Evolutionary conservation across 2,797 vertebrate genomes (phyloP).

Genomic region (Spondyliosoma cantharus): DNA sequence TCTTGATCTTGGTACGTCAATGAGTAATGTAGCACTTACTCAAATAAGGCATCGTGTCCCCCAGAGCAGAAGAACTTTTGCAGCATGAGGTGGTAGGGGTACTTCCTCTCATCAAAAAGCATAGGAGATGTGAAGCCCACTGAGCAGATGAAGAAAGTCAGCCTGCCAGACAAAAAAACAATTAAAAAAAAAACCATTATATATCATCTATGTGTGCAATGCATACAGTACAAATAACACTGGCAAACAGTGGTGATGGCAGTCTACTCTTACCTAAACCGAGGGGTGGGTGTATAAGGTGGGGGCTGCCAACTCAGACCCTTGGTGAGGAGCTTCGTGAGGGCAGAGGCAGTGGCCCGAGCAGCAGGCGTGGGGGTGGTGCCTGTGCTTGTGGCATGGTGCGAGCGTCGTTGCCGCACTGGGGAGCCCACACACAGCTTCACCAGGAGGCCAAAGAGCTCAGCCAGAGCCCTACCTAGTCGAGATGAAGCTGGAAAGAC

Average conservation of each 20-base stretch:
- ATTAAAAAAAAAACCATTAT: neutral
- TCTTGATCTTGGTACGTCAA: neutral
- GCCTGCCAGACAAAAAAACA: conserved; percentile 74
- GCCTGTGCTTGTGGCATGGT: conserved; percentile 94
- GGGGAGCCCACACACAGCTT: conserved; percentile 97
- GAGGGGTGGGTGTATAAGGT: conserved; percentile 94
- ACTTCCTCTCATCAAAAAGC: conserved; percentile 97
- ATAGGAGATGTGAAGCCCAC: conserved; percentile 98
- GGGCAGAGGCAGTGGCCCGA: conserved; percentile 93
- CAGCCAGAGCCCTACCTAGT: conserved; percentile 93
- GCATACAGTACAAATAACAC: neutral
- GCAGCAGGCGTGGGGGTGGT: conserved; percentile 95
- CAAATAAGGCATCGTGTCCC: conserved; percentile 95
- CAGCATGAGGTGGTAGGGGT: conserved; percentile 97
- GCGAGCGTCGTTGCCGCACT: conserved; percentile 93
- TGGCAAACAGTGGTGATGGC: neutral
- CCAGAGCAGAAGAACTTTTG: conserved; percentile 98
- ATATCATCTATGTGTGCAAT: neutral
- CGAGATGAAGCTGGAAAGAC: conserved; percentile 90
- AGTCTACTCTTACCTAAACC: conserved; percentile 87
- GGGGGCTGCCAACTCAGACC: conserved; percentile 97
- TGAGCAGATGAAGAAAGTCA: conserved; percentile 98
- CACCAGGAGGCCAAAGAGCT: conserved; percentile 94
- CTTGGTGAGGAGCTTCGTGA: conserved; percentile 95
- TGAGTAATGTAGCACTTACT: conserved; percentile 83